phyloP scores from a whole-genome alignment of 1,140 invertebrate species.

The Drosophila funebris region DNA sequence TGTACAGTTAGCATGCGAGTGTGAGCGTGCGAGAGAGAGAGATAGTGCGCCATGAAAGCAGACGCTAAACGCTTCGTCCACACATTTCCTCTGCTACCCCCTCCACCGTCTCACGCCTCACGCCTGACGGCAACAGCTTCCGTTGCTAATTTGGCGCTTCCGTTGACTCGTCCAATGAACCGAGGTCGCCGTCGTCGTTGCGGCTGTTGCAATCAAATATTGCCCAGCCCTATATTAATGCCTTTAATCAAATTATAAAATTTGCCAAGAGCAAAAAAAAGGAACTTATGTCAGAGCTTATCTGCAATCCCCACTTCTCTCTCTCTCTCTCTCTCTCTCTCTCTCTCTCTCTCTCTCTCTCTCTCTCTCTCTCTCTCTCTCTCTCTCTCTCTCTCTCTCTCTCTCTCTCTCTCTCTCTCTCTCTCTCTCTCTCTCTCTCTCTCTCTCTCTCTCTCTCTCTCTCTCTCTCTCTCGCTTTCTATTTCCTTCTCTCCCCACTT shows the following conservation, averaged over 20 bases:
- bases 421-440: background rate
- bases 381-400: background rate
- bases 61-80: background rate
- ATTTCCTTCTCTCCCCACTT: background rate
- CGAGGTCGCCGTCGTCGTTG: conserved; percentile 8
- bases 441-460: background rate
- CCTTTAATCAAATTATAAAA: conserved; percentile 40
- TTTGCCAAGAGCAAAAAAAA: background rate
- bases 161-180: conserved; percentile 60
- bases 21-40: background rate
- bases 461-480: background rate
- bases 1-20: background rate
- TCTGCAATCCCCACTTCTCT: background rate
- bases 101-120: background rate
- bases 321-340: background rate
- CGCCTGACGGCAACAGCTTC: conserved; percentile 40
- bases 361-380: background rate
- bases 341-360: background rate
- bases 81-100: background rate
- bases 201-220: conserved; percentile 40
- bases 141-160: conserved; percentile 69
- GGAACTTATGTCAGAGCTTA: conserved; percentile 20
- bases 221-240: conserved; percentile 22
- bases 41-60: background rate
- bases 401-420: background rate